Conservation (phyloP, 1,140 invertebrate genomes). For the Leptoteleia sp. region DNA sequence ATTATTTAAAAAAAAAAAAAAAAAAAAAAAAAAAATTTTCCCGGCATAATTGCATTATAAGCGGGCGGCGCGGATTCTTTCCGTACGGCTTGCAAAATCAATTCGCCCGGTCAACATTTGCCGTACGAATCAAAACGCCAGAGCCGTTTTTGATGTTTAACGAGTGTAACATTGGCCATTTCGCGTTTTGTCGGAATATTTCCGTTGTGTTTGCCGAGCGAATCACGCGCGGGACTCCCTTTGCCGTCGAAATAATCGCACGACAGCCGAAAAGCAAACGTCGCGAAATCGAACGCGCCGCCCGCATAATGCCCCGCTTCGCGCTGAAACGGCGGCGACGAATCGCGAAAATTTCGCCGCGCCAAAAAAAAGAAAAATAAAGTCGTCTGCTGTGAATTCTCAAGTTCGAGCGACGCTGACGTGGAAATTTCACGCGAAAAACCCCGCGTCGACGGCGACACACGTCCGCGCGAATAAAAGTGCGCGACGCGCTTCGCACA, state of each 20-base stretch:
- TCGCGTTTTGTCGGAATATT: constrained; percentile 19
- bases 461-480: constrained; percentile 41
- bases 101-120: constrained; percentile 29
- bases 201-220: constrained; percentile 17
- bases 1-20: too few species aligned
- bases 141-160: constrained; percentile 26
- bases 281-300: constrained; percentile 16
- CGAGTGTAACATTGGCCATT: constrained; percentile 34
- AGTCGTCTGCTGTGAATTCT: constrained; percentile 18
- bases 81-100: constrained; percentile 15
- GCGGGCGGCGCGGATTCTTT: not conserved
- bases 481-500: constrained; percentile 9
- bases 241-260: too few species aligned
- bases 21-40: constrained; percentile 30
- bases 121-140: constrained; percentile 10
- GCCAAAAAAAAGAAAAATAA: too few species aligned
- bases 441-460: constrained; percentile 6
- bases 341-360: constrained; percentile 12
- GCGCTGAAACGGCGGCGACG: constrained; percentile 5
- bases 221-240: constrained; percentile 11
- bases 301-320: constrained; percentile 16
- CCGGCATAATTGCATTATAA: constrained; percentile 14
- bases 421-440: constrained; percentile 31
- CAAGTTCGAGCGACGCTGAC: constrained; percentile 34
- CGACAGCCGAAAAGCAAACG: constrained; percentile 20